Percentiles rank a stretch among this genome's conserved stretches.
Conservation (phyloP, 2,888 invertebrate genomes). For the Acholoe squamosa region DNA sequence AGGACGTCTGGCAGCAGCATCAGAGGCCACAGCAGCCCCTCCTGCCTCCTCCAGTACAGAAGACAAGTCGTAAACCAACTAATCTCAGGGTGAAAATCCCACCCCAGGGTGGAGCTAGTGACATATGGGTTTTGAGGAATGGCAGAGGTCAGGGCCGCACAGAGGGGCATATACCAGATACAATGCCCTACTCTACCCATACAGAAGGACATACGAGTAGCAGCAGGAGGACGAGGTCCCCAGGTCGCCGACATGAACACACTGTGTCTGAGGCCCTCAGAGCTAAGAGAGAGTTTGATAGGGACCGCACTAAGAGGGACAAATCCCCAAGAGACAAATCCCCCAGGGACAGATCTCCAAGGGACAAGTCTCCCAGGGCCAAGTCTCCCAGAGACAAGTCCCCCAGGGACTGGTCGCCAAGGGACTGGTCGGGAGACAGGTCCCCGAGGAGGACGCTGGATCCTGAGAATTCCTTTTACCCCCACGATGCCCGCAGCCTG, state of each 20-base stretch:
- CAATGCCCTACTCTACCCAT: neutral
- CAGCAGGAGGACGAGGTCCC: neutral
- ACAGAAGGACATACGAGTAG: neutral
- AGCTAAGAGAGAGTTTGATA: neutral
- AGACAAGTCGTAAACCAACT: neutral
- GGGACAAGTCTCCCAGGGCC: conserved; percentile 23
- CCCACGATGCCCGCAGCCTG: conserved; percentile 27
- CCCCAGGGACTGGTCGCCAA: conserved; percentile 16
- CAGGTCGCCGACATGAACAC: neutral
- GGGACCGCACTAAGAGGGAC: neutral
- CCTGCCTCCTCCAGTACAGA: neutral
- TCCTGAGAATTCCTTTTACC: conserved; percentile 12
- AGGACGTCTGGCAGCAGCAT: conserved; percentile 44
- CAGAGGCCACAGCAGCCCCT: neutral
- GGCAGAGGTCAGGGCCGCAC: neutral
- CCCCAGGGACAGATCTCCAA: neutral
- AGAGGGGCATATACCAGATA: neutral
- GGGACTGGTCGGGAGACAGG: conserved; percentile 37
- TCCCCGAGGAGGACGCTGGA: neutral
- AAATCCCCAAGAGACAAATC: conserved; percentile 27
- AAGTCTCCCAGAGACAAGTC: conserved; percentile 27
- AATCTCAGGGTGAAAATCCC: conserved; percentile 15
- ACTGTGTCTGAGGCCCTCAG: neutral
- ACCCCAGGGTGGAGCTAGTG: neutral
- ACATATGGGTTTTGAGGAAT: conserved; percentile 34